Evolutionary conservation across 2,888 invertebrate species (phyloP).

Genomic region (Xestia ashworthii): DNA sequence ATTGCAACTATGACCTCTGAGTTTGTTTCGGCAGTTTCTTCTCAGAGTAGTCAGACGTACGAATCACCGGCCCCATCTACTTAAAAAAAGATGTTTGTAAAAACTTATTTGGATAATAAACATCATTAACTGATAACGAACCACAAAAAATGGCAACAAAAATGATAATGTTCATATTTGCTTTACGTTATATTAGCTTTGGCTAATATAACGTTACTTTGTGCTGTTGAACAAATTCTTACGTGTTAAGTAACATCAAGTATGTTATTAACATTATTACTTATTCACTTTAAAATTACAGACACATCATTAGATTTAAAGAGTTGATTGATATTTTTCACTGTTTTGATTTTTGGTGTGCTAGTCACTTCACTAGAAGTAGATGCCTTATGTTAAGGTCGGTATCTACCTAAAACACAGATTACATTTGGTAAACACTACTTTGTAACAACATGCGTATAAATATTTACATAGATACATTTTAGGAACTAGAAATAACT

Average conservation of each 20-base stretch:
- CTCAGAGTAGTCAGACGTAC: no score
- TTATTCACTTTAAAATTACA: constrained; percentile 9
- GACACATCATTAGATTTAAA: not conserved
- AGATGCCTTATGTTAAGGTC: constrained; percentile 5
- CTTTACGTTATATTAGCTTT: no score
- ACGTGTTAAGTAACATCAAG: not conserved
- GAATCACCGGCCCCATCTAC: no score
- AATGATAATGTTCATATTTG: constrained; percentile 3
- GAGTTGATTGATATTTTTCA: constrained; percentile 10
- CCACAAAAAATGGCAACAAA: constrained; percentile 10
- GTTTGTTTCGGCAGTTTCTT: no score
- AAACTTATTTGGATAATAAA: no score
- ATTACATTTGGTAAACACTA: constrained; percentile 27
- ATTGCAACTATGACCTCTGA: not conserved
- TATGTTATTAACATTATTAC: not conserved
- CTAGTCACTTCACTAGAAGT: constrained; percentile 24
- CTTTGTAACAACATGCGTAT: constrained; percentile 59
- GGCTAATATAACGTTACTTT: constrained; percentile 9
- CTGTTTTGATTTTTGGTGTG: constrained; percentile 29
- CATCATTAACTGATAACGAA: not conserved
- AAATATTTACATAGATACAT: constrained; percentile 27
- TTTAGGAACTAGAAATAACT: constrained; percentile 58
- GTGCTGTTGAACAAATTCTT: not conserved
- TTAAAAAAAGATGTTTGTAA: no score
- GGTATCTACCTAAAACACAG: not conserved